Evolutionary conservation across 2,113 vertebrate genomes (phyloP).

Genomic region (Tyrannus savana): DNA sequence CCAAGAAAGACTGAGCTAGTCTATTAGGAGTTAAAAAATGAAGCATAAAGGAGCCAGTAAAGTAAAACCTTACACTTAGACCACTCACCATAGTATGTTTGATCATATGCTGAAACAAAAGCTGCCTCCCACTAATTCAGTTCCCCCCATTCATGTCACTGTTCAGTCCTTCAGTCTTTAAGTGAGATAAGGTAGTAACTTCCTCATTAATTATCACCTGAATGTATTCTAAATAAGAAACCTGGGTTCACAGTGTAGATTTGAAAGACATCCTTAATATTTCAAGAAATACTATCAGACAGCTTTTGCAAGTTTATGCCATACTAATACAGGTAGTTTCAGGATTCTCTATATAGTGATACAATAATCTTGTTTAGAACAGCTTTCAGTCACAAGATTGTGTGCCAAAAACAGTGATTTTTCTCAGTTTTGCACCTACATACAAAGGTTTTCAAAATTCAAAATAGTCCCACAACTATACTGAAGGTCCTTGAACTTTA

Average conservation of each 20-base stretch:
- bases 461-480: background rate
- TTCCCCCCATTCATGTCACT: background rate
- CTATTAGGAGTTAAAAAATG: background rate
- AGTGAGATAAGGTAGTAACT: background rate
- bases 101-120: background rate
- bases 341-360: background rate
- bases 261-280: background rate
- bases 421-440: background rate
- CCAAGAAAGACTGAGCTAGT: background rate
- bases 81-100: background rate
- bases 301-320: background rate
- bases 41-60: background rate
- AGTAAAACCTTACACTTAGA: background rate
- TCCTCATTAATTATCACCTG: background rate
- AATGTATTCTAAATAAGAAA: background rate
- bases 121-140: background rate
- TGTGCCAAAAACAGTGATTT: background rate
- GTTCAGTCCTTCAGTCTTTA: background rate
- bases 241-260: fast-evolving
- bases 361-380: background rate
- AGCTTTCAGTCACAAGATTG: background rate
- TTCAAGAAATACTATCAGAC: background rate
- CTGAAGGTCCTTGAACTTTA: background rate
- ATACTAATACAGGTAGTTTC: background rate
- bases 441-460: background rate